A percentile compares a stretch with the other conserved stretches of the same genome.
phyloP scores from a whole-genome alignment of 2,888 invertebrate genomes.

The Apoderus coryli region DNA sequence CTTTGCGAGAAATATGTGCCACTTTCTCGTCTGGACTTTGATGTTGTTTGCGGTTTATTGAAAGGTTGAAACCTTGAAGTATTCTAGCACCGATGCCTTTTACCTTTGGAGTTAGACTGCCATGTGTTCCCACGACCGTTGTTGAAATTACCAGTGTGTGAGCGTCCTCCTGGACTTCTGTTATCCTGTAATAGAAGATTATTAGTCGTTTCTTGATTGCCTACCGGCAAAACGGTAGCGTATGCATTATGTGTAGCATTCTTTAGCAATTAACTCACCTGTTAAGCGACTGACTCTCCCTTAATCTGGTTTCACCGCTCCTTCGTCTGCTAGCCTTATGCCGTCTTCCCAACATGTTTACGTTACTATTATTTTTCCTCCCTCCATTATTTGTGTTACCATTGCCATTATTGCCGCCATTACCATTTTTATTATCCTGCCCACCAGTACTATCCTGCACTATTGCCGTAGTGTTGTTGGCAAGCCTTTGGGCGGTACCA shows the following conservation, averaged over 20 bases:
- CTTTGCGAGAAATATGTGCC: conserved; percentile 19
- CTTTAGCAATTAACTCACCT: conserved; percentile 33
- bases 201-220: too few species aligned
- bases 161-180: conserved; percentile 66
- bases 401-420: conserved; percentile 21
- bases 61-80: conserved; percentile 32
- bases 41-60: conserved; percentile 9
- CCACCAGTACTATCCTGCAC: conserved; percentile 10
- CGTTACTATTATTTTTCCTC: conserved; percentile 26
- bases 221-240: too few species aligned
- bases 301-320: conserved; percentile 48
- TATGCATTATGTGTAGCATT: too few species aligned
- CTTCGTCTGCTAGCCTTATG: conserved; percentile 41
- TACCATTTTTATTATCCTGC: conserved; percentile 10
- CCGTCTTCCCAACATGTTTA: conserved; percentile 33
- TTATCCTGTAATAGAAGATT: conserved; percentile 37
- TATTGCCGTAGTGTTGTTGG: conserved; percentile 6
- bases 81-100: conserved; percentile 38
- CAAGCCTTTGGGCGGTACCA: conserved; percentile 4
- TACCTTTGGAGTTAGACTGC: conserved; percentile 30
- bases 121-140: conserved; percentile 26
- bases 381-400: conserved; percentile 23
- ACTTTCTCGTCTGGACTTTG: conserved; percentile 1
- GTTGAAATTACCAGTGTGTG: conserved; percentile 28
- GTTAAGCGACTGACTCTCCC: conserved; percentile 74